Conservation (phyloP, 2,113 vertebrate genomes). For the Bostrychus sinensis region DNA sequence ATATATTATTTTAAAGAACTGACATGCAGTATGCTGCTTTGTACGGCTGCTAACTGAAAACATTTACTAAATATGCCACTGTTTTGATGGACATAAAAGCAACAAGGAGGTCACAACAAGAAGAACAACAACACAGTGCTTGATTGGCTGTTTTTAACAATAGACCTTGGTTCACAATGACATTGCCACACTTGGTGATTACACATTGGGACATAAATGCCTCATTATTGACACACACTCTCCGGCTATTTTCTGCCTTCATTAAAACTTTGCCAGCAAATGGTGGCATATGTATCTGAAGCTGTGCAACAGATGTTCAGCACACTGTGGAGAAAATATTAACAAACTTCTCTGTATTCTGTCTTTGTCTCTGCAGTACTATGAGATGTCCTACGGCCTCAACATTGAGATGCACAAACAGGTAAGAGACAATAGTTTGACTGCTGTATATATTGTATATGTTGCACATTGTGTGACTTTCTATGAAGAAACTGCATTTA, state of each 20-base stretch:
- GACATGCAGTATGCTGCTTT: too few species aligned
- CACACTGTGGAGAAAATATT: constrained; percentile 36
- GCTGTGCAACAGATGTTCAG: constrained; percentile 49
- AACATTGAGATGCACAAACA: constrained; percentile 81
- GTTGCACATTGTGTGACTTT: background rate
- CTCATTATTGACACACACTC: constrained; percentile 40
- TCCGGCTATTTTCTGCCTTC: constrained; percentile 25
- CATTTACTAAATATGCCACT: background rate
- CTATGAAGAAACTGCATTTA: constrained; percentile 4
- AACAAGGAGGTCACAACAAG: background rate
- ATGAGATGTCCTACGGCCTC: constrained; percentile 79
- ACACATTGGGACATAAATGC: constrained; percentile 34
- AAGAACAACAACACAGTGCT: background rate
- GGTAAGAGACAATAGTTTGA: constrained; percentile 48
- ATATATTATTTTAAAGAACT: too few species aligned
- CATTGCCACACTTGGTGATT: constrained; percentile 17
- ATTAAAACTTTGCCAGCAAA: constrained; percentile 36
- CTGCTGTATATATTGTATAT: background rate
- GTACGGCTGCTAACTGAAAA: background rate
- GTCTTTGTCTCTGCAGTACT: constrained; percentile 72
- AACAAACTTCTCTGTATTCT: constrained; percentile 39
- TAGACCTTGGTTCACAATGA: background rate
- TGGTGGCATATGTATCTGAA: constrained; percentile 42
- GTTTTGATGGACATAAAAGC: background rate
- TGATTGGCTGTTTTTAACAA: background rate